Evolutionary conservation across 2,113 vertebrate genomes (phyloP), one percentile per base, ranked within the genome.

Genomic region (Epinephelus fuscoguttatus): DNA sequence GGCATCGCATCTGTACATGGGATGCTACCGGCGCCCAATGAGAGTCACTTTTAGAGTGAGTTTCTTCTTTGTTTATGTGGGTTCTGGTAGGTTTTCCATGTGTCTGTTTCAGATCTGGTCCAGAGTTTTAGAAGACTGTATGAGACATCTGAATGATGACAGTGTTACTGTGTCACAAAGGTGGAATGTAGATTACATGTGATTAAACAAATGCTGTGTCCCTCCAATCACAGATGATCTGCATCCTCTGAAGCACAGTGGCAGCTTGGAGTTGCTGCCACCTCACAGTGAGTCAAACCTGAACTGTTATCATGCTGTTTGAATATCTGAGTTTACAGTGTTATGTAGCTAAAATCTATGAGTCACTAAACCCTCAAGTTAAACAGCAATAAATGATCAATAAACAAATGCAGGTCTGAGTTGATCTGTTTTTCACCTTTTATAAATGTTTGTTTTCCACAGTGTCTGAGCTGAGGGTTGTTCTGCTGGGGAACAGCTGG

Each of bases 401-500:
- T 42, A 2, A 63, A 63, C 40, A 42, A 12, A 40, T 62, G 18
- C 7, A 63, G 42, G 10, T 63, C 4, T 63, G 60, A 2, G 8
- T 62, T 18, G 1, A 61, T 1, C 19, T 61, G 27, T 50, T 50
- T 50, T 50, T 3, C 25, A 2, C 13, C 6, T 25, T 59, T 30
- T 30, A 14, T 60, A 25, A 60, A 60, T 30, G 14, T 7, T 17
- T 57, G 56, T 60, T 60, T 60, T 33, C 6, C 1, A 57, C 56
- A 57, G 56, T 27, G 56, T 57, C 13, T 7, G 23, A 57, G 13
- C 23, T 56, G 56, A 57, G 56, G 23, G 56, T 57, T 27, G 23
- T 57, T 57, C 56, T 57, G 56, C 23, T 57, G 23, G 56, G 42
- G 7, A 66, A 66, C 62, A 66, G 40, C 62, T 66, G 40, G 37